A percentile compares a stretch with the other conserved stretches of the same genome.
These are phyloP conservation scores for Zeugodacus cucurbitae DNA, from an alignment of 1,140 invertebrate genomes.

Conservation along the genomic window DNA sequence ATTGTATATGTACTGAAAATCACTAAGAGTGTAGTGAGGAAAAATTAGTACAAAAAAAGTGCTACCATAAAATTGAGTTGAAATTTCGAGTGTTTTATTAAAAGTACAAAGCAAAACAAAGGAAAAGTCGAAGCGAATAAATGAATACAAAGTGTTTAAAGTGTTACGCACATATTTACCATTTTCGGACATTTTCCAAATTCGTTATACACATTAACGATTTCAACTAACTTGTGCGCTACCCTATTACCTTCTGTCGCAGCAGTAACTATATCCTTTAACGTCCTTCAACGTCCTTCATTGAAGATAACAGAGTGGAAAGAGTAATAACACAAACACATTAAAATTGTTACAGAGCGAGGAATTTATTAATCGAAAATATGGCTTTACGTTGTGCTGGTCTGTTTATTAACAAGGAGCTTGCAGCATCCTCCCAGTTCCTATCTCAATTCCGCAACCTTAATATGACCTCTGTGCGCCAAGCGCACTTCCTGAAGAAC, in stretches of 20 bases:
- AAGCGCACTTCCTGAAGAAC: slow-evolving; percentile 67
- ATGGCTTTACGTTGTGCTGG: slow-evolving; percentile 64
- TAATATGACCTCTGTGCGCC: slow-evolving; percentile 42
- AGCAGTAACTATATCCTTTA: neutral
- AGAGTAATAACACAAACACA: too few relatives aligned
- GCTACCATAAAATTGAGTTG: neutral
- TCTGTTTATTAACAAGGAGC: slow-evolving; percentile 60
- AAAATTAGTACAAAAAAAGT: neutral
- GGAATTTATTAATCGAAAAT: slow-evolving; percentile 12
- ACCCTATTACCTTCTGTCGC: neutral
- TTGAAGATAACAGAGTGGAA: too few relatives aligned
- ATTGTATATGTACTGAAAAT: neutral
- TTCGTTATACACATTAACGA: neutral
- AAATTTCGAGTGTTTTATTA: slow-evolving; percentile 38
- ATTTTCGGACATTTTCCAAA: slow-evolving; percentile 24
- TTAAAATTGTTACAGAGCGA: too few relatives aligned
- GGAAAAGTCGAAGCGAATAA: slow-evolving; percentile 44
- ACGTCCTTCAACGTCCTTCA: neutral
- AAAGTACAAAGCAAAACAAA: slow-evolving; percentile 14
- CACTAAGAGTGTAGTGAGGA: neutral
- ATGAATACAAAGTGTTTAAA: slow-evolving; percentile 41
- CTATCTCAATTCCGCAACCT: slow-evolving; percentile 53
- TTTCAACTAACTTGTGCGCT: neutral
- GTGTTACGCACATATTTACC: neutral
- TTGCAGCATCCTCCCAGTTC: slow-evolving; percentile 45